Percentiles rank a stretch among this genome's conserved stretches.
phyloP scores from a whole-genome alignment of 2,888 invertebrate species.

The Drosophila kanekoi region DNA sequence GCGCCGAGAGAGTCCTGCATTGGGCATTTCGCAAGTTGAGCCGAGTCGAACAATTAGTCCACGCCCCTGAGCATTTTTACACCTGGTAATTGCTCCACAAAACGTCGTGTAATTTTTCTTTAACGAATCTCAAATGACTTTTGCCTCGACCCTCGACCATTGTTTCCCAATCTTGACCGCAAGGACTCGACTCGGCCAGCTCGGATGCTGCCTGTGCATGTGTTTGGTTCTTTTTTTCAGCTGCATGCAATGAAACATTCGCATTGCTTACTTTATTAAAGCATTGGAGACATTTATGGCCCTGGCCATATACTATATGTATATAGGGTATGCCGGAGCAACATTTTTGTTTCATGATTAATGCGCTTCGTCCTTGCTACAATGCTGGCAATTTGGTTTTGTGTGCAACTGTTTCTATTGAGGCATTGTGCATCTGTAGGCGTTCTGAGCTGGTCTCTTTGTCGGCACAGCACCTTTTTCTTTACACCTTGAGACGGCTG shows the following conservation, averaged over 20 bases:
- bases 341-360: conserved; percentile 56
- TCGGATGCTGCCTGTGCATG: conserved; percentile 20
- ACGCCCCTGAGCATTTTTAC: conserved; percentile 79
- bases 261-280: conserved; percentile 47
- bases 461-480: conserved; percentile 63
- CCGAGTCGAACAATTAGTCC: conserved; percentile 77
- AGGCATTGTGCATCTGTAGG: conserved; percentile 66
- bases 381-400: conserved; percentile 48
- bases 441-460: conserved; percentile 64
- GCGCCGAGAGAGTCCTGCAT: conserved; percentile 14
- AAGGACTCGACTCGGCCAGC: conserved; percentile 33
- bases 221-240: conserved; percentile 34
- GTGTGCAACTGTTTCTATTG: conserved; percentile 70
- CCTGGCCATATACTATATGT: conserved; percentile 31
- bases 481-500: conserved; percentile 63
- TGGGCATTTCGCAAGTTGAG: conserved; percentile 36
- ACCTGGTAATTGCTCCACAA: conserved; percentile 83
- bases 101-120: conserved; percentile 81
- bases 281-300: conserved; percentile 71
- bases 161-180: conserved; percentile 54
- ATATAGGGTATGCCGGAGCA: conserved; percentile 4
- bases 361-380: conserved; percentile 46
- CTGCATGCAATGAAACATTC: conserved; percentile 44
- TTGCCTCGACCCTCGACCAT: conserved; percentile 41
- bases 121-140: conserved; percentile 82